Evolutionary conservation across 2,113 vertebrate genomes (phyloP), one percentile per base, ranked within the genome.

Genomic region (Mastomys natalensis): DNA sequence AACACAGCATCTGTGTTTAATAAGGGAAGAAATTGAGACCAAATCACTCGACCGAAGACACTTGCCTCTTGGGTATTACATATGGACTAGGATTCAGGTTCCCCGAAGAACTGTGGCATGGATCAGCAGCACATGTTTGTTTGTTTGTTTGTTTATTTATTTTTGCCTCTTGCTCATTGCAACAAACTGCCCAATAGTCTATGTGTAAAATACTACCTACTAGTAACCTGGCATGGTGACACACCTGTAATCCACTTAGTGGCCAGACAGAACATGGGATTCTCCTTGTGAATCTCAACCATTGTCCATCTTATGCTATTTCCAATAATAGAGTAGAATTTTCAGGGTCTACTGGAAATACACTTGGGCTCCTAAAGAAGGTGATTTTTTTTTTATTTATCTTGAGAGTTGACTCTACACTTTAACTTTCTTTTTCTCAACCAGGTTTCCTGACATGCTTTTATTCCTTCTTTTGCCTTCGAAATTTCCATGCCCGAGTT

Each of bases 391-490:
- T 76, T 74, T 26, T 19, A 62, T 12, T 80, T 81, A 87, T 29
- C 64, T 68, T 68, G 40, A 40, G 37, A 7, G 15, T 43, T 85
- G 91, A 87, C 8, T 62, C 43, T 80, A 24, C 5, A 60, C 15
- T 72, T 78, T 45, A 53, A 29, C 3, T 51, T 93, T 87, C 64
- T 92, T 91, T 74, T 55, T 93, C 58, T 90, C 8, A 5, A 5
- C 60, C 40, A 45, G 5, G 51, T 11, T 80, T 87, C 40, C 34
- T 19, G 55, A 21, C 9, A 43, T 4, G 7, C 5, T 92, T 34
- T 51, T 34, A 17, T 24, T 40, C 60, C 87, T 72, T 87, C 58
- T 81, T 74, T 51, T 87, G n/a, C 68, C 45, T 94, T 91, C 43
- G 58, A 29, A 64, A 78, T 87, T 31, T 26, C 88, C 19, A 51